These are phyloP conservation scores for Drosophila ohnishii DNA, from an alignment of 1,140 invertebrate species.

Conservation along the genomic window DNA sequence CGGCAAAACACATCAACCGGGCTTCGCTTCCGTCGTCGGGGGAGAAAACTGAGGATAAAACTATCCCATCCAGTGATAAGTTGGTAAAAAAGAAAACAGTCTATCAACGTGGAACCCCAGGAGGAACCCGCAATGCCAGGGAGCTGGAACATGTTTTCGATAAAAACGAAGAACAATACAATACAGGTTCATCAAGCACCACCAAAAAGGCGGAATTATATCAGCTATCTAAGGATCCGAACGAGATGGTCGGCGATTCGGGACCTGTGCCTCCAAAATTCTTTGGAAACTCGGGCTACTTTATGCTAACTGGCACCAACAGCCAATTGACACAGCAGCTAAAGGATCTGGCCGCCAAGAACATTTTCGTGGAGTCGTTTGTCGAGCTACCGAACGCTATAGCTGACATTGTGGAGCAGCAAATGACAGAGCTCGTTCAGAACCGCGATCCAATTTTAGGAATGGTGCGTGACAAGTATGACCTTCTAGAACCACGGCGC, in stretches of 20 bases:
- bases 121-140: no score
- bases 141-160: background rate
- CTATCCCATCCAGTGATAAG: no score
- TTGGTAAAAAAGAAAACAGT: background rate
- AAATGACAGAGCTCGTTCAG: slow-evolving; percentile 19
- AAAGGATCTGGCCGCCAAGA: slow-evolving; percentile 6
- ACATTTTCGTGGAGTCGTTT: slow-evolving; percentile 11
- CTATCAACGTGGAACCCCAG: background rate
- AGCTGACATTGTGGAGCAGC: slow-evolving; percentile 34
- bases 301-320: slow-evolving; percentile 46
- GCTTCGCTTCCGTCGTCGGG: background rate
- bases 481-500: slow-evolving; percentile 1
- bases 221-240: background rate
- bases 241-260: background rate
- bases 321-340: slow-evolving; percentile 33
- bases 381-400: slow-evolving; percentile 6
- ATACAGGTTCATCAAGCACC: no score
- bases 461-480: slow-evolving; percentile 38
- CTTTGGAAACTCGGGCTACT: slow-evolving; percentile 44
- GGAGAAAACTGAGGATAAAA: background rate
- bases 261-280: slow-evolving; percentile 9
- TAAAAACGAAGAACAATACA: no score
- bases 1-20: background rate
- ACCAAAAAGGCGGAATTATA: background rate
- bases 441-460: slow-evolving; percentile 32